phyloP scores from a whole-genome alignment of 2,113 vertebrate genomes.

The Dromaius novaehollandiae region DNA sequence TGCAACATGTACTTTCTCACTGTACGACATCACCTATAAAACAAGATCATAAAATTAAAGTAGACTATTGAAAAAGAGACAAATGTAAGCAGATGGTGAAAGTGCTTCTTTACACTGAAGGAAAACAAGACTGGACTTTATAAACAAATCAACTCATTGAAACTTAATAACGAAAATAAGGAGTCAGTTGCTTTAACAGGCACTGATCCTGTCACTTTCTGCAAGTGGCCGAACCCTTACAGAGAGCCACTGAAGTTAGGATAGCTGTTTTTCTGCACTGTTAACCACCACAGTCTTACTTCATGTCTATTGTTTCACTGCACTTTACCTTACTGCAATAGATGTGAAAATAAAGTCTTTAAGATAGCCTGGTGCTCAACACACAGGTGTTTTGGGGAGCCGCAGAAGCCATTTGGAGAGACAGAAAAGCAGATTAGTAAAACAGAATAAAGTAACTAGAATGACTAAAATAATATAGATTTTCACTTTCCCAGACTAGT shows the following conservation, averaged over 20 bases:
- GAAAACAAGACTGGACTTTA: conserved; percentile 10
- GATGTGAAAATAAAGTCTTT: neutral
- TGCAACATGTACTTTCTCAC: neutral
- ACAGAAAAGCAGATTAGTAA: neutral
- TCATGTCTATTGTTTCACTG: neutral
- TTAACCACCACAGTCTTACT: neutral
- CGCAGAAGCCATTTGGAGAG: neutral
- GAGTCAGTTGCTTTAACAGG: neutral
- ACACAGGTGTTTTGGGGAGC: neutral
- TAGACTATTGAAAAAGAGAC: neutral
- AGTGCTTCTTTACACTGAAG: neutral
- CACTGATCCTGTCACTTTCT: neutral
- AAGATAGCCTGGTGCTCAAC: neutral
- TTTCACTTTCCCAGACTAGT: neutral
- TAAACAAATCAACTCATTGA: conserved; percentile 12
- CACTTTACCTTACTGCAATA: neutral
- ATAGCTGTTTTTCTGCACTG: neutral
- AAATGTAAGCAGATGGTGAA: neutral
- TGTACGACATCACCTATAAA: neutral
- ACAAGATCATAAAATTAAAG: neutral
- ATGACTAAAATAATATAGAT: neutral
- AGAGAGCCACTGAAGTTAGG: neutral
- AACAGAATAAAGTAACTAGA: neutral
- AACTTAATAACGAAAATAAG: conserved; percentile 31
- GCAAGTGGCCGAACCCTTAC: neutral